Conservation (phyloP, 2,113 vertebrate species). For the Ctenodactylus gundi region DNA sequence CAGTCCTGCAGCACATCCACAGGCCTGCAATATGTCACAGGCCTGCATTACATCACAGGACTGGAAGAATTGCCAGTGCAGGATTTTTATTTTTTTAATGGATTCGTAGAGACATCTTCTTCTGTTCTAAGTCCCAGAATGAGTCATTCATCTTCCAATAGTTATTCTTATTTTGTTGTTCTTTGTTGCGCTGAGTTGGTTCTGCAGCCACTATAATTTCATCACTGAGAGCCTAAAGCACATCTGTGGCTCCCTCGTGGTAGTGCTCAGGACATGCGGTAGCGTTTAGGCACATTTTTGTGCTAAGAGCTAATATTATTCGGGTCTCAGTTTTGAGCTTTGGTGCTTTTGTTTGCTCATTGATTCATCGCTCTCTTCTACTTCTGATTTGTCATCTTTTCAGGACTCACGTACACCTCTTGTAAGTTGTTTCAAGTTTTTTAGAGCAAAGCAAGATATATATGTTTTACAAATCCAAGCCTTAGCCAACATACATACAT, state of each 20-base stretch:
- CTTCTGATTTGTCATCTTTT: not conserved
- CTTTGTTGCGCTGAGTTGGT: not conserved
- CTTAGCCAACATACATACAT: not conserved
- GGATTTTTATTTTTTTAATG: not conserved
- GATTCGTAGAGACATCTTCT: not conserved
- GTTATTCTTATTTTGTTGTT: not conserved
- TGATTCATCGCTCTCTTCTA: not conserved
- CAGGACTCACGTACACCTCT: not conserved
- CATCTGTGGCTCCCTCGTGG: not conserved
- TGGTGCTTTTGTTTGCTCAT: not conserved
- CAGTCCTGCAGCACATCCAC: not conserved
- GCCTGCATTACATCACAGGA: too few species aligned
- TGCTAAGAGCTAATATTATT: not conserved
- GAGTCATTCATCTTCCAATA: not conserved
- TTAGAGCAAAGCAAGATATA: not conserved
- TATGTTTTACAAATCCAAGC: constrained; percentile 7
- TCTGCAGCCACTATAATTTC: not conserved
- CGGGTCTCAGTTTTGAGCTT: not conserved
- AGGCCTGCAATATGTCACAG: too few species aligned
- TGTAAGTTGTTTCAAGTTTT: not conserved
- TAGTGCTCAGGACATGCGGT: not conserved
- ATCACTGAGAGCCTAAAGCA: not conserved
- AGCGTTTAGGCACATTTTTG: not conserved
- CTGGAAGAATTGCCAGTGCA: too few species aligned
- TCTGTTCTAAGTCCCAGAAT: not conserved